Evolutionary conservation across 2,888 invertebrate genomes (phyloP).

Genomic region (Bellardia bayeri): DNA sequence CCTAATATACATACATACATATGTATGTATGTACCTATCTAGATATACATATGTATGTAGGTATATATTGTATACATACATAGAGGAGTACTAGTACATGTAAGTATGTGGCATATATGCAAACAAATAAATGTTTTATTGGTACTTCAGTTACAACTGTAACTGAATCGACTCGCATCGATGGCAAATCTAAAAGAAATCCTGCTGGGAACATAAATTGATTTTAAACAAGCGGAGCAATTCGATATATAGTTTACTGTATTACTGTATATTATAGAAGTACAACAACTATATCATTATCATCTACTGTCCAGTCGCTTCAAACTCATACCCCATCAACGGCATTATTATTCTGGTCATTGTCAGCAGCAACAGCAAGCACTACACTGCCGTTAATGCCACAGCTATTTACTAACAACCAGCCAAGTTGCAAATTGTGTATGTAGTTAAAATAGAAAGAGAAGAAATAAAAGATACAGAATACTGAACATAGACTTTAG

Average conservation of each 20-base stretch:
- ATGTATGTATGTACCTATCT: background rate
- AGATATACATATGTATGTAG: too few species aligned
- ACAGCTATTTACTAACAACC: background rate
- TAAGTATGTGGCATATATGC: background rate
- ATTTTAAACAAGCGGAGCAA: slow-evolving; percentile 44
- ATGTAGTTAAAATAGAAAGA: background rate
- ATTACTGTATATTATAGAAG: background rate
- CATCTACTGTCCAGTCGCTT: background rate
- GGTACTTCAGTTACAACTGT: background rate
- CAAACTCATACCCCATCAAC: background rate
- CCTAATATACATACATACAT: background rate
- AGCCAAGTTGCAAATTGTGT: slow-evolving; percentile 5
- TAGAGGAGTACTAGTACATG: background rate
- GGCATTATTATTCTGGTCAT: slow-evolving; percentile 17
- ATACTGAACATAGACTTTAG: background rate
- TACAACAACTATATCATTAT: background rate
- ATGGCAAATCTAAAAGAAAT: slow-evolving; percentile 6
- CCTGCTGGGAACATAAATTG: slow-evolving; percentile 56
- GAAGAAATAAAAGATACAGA: slow-evolving; percentile 7
- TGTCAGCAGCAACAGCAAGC: background rate
- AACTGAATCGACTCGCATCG: slow-evolving; percentile 18
- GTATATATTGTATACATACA: background rate
- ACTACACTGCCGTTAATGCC: background rate
- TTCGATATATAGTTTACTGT: slow-evolving; percentile 13
- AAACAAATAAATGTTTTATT: slow-evolving; percentile 8